Evolutionary conservation across 1,140 invertebrate genomes (phyloP), one percentile per base, ranked within the genome.

Genomic region (Drosophila athabasca): DNA sequence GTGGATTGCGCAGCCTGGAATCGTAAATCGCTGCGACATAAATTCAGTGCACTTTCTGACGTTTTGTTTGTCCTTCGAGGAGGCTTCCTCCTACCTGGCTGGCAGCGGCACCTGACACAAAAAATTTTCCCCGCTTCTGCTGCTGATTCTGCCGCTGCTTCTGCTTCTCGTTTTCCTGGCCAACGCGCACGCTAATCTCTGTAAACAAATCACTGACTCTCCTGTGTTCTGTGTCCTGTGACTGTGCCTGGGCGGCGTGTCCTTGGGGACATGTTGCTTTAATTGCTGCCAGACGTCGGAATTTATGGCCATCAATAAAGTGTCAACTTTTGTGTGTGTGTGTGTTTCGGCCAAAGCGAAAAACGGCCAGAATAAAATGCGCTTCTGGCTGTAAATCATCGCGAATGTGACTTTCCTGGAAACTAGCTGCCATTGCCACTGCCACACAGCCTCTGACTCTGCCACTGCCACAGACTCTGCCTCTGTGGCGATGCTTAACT

Each of bases 251-350:
- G 35, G 35, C 35, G 60, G 31, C 57, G 66, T 83, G 83, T 88
- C 84, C 83, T 83, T 88, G 79, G 79, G 79, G 83, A 88, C 76
- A 72, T 83, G 83, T 76, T 83, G 84, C 72, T 88, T 87, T 88
- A 88, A 88, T 88, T 88, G 83, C 83, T 79, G 84, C 79, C 84
- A 79, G 84, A 88, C 84, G 62, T 76, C 61, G 76, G 65, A 72
- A 88, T 88, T 88, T 88, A 88, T 88, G 83, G 83, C 79, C 83
- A 83, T 88, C 83, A 88, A 88, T 88, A 88, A 88, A 88, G 76
- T 88, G 79, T 83, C 83, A 87, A 83, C 83, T 88, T 81, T 80
- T 76, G 65, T 80, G 62, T 64, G 59, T 46, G 19, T 51, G 49
- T 60, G 39, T 31, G 43, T n/a, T 39, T 26, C 39, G 15, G 64